Conservation (phyloP, 2,797 vertebrate genomes). For the Tadarida brasiliensis region DNA sequence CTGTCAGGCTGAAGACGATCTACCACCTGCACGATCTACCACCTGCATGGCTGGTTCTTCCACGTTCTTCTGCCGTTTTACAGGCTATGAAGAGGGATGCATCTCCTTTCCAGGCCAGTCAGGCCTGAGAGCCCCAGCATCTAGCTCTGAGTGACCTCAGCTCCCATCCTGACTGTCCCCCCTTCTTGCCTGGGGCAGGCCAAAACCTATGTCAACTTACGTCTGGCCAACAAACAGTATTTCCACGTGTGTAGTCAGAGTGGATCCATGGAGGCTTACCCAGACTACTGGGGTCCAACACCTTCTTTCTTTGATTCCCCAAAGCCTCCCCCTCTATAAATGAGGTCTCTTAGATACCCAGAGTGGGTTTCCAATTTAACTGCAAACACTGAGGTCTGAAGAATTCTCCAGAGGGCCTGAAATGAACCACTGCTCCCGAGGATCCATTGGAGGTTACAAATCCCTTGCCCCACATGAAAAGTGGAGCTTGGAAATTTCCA, state of each 20-base stretch:
- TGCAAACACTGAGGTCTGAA: background rate
- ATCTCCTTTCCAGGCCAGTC: background rate
- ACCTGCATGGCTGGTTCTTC: background rate
- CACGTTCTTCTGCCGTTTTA: background rate
- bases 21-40: background rate
- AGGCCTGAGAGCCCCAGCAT: background rate
- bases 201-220: background rate
- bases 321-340: background rate
- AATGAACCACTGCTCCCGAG: background rate
- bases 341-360: constrained; percentile 11
- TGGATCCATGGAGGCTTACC: background rate
- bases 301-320: background rate
- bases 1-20: background rate
- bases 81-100: background rate
- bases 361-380: background rate
- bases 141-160: background rate
- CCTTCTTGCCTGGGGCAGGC: background rate
- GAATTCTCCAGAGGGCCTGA: background rate
- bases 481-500: background rate
- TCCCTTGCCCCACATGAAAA: background rate
- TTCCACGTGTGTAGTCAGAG: background rate
- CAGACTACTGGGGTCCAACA: background rate
- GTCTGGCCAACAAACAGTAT: background rate
- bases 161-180: background rate
- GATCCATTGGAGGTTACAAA: background rate